Evolutionary conservation across 2,888 invertebrate genomes (phyloP).

Genomic region (Ichneumon xanthorius): DNA sequence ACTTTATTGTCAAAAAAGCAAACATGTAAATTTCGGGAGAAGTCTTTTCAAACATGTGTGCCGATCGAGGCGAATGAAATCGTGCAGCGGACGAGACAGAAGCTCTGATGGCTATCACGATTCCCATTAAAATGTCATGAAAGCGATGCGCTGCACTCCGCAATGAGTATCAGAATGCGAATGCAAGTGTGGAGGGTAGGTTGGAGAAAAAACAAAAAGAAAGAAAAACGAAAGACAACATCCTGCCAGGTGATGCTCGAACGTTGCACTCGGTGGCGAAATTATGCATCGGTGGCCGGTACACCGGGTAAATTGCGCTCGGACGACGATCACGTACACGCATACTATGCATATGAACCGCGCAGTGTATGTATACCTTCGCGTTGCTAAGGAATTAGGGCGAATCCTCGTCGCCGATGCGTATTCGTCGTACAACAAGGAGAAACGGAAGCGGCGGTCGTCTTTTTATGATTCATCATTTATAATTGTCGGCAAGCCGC

Average conservation of each 20-base stretch:
- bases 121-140: conserved; percentile 44
- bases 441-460: conserved; percentile 31
- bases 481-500: conserved; percentile 19
- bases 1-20: background rate
- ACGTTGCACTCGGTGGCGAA: conserved; percentile 54
- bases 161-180: conserved; percentile 39
- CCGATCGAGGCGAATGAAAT: background rate
- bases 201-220: background rate
- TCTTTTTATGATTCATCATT: conserved; percentile 36
- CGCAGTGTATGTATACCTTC: background rate
- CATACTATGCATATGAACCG: background rate
- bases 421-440: conserved; percentile 11
- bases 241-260: conserved; percentile 62
- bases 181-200: conserved; percentile 13
- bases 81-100: background rate
- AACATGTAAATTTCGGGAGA: background rate
- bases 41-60: background rate
- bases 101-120: conserved; percentile 27
- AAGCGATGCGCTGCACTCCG: conserved; percentile 5
- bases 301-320: conserved; percentile 49
- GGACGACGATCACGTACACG: conserved; percentile 37
- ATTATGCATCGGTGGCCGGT: conserved; percentile 52
- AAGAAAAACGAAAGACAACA: conserved; percentile 38
- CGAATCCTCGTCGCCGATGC: conserved; percentile 31
- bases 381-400: conserved; percentile 30